Base-by-base conservation (phyloP, 2,888 invertebrate species). In the Apodemia zela region DNA sequence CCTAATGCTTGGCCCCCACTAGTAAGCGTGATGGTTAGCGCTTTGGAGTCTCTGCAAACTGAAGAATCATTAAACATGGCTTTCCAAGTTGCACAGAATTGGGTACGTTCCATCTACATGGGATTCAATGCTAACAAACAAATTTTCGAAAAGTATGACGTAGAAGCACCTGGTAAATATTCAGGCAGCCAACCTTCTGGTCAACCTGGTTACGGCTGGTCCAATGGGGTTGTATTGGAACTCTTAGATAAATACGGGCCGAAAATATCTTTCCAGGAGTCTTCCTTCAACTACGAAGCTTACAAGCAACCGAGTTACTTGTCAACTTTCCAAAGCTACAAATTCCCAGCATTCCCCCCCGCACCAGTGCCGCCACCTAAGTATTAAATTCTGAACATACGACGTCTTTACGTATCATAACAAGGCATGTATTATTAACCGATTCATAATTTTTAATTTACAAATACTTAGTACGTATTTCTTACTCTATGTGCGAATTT, bases 1-100 rank as follows among this genome's bases (percentile, higher is more conserved):
- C 96, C 97, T 0, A 97, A 97, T 77, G 96, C 96, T 0, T 97
- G 97, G 97, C 95, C 97, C 0, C 97, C 97, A 0, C 87, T 95
- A 7, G 96, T 96, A 76, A 95, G 95, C 69, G 94, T 97, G 61
- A 78, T 96, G 2, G 94, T 97, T n/a, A 93, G 94, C 72, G 95
- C 95, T 1, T 85, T 97, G 65, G 93, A 94, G 62, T 89, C 92
- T 60, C 94, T 95, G 15, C 93, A 92, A 0, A 87, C 93, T 68
- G 76, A 81, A 1, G 93, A 93, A 75, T 95, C 95, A 0, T 82
- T 88, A 69, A 75, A 85, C 17, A 73, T 95, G 64, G 96, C 96
- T 0, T 90, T 84, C 68, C 90, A 94, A 66, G 88, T 95, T 68
- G 95, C 96, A 0, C 83, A 92, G 63, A 81, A 93, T 67, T 97